Evolutionary conservation across 2,888 invertebrate genomes (phyloP).

Genomic region (Tetheella fluctuosa): DNA sequence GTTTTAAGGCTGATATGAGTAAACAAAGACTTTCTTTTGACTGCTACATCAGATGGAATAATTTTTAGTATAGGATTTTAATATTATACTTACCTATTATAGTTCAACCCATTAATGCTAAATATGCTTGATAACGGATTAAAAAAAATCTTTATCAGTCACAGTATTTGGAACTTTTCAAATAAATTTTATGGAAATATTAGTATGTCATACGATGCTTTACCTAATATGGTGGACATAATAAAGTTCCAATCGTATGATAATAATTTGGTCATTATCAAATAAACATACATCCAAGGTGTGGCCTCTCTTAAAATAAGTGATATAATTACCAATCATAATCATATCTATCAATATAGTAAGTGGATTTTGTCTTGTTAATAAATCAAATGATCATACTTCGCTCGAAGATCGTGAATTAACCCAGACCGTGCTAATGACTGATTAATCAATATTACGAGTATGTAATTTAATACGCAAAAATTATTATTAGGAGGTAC

Average conservation of each 20-base stretch:
- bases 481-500: conserved; percentile 3
- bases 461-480: neutral
- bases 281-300: too few relatives aligned
- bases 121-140: neutral
- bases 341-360: too few relatives aligned
- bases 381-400: neutral
- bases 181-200: neutral
- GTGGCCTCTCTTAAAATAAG: too few relatives aligned
- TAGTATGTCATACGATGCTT: neutral
- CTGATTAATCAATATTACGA: conserved; percentile 1
- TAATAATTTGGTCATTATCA: too few relatives aligned
- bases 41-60: too few relatives aligned
- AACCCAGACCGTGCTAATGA: neutral
- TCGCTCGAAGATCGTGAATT: neutral
- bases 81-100: too few relatives aligned
- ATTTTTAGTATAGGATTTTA: too few relatives aligned
- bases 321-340: too few relatives aligned
- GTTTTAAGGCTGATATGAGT: too few relatives aligned
- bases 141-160: neutral
- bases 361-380: neutral
- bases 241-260: too few relatives aligned
- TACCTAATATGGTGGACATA: neutral
- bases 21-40: too few relatives aligned
- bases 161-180: neutral
- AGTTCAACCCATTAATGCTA: neutral